Evolutionary conservation across 2,797 vertebrate species (phyloP), one percentile per base, ranked within the genome.

Genomic region (Squalus acanthias): DNA sequence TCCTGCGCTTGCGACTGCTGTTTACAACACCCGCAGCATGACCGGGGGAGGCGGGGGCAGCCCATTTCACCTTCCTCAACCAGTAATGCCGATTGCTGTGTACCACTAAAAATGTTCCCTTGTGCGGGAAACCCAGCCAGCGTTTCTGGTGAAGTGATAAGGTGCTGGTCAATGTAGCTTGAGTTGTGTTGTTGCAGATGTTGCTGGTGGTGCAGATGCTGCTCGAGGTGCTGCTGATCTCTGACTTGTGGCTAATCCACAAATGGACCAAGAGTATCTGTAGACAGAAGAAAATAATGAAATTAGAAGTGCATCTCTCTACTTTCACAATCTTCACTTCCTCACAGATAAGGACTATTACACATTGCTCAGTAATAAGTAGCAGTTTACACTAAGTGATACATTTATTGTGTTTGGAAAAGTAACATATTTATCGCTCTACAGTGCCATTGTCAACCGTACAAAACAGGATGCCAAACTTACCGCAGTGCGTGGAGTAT

Each of bases 251-350:
- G 82, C 4, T 24, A 13, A 4, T 8, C 57, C 26, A 91, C 57
- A n/a, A 17, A 91, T 63, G 57, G 88, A 24, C 46, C 7, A 85
- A 85, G 82, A 63, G 13, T 29, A 60, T 57, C 57, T 33, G 12
- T 15, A 5, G 57, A 57, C 24, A 15, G 88, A 85, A 63, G 57
- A 63, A 57, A 63, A 91, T 60, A 33, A 63, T 63, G 26, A 63
- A 57, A 57, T 91, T 63, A 89, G 87, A 33, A 60, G 57, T 57
- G 53, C 88, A 91, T n/a, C 57, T 17, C 88, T 91, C 53, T 17
- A 63, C 53, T 91, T 57, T 91, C 88, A 91, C 88, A 91, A 91
- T 91, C 53, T 91, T 91, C 88, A 91, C 57, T 91, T 91, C 88
- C 88, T 91, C 88, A 17, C 29, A 91, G 88, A 91, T 91, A 91